A percentile compares a stretch with the other conserved stretches of the same genome.
Evolutionary conservation across 2,113 vertebrate genomes (phyloP).

Genomic region (Pelmatolapia mariae): DNA sequence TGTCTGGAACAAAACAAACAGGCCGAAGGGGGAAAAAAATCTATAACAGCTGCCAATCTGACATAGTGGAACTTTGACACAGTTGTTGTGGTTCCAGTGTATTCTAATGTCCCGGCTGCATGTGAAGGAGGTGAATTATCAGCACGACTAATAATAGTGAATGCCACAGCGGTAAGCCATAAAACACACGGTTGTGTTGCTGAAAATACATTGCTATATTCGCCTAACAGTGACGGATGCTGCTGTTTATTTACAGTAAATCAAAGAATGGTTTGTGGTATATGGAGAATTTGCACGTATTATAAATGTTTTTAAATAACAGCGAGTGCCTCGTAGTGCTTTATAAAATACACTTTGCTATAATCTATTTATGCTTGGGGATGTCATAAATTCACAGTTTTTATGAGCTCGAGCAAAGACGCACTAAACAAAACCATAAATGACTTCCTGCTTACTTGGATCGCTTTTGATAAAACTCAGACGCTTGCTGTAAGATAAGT

Average conservation of each 20-base stretch:
- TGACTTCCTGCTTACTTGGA: constrained; percentile 30
- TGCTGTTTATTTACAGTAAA: constrained; percentile 19
- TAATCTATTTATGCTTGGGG: constrained; percentile 8
- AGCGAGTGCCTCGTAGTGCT: background rate
- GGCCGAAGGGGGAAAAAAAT: constrained; percentile 7
- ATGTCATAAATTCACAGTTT: constrained; percentile 28
- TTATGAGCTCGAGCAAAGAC: constrained; percentile 27
- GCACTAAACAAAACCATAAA: constrained; percentile 38
- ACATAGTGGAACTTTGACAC: constrained; percentile 41
- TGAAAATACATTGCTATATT: constrained; percentile 6
- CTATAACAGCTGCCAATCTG: constrained; percentile 13
- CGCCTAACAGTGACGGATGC: background rate
- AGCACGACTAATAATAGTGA: constrained; percentile 5
- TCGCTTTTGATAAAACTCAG: constrained; percentile 26
- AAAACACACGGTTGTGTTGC: background rate
- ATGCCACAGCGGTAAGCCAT: background rate
- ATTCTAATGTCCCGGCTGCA: constrained; percentile 24
- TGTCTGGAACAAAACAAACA: constrained; percentile 52
- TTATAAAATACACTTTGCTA: background rate
- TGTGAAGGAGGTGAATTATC: constrained; percentile 10
- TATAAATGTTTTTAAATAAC: background rate
- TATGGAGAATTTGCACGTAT: background rate
- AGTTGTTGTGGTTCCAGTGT: constrained; percentile 28
- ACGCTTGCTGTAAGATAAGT: background rate
- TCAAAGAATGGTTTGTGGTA: background rate